Conservation (phyloP, 2,797 vertebrate species). For the Moxostoma hubbsi region DNA sequence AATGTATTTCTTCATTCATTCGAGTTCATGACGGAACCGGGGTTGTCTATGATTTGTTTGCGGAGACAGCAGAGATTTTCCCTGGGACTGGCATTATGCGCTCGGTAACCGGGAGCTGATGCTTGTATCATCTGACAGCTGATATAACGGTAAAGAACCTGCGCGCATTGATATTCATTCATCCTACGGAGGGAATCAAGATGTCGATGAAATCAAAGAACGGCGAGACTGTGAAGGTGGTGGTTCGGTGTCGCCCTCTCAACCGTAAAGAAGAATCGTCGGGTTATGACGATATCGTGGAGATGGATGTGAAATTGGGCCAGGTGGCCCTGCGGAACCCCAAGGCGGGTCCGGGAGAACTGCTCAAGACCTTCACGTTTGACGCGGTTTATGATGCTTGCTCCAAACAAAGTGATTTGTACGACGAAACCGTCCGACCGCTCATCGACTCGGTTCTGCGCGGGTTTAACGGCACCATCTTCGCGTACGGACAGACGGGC, state of each 20-base stretch:
- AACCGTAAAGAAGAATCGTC: slow-evolving; percentile 86
- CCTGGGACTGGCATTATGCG: slow-evolving; percentile 40
- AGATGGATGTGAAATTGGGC: slow-evolving; percentile 90
- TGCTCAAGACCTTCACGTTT: slow-evolving; percentile 93
- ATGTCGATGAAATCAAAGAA: slow-evolving; percentile 84
- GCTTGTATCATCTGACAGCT: slow-evolving; percentile 49
- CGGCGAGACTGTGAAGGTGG: slow-evolving; percentile 91
- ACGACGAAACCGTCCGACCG: slow-evolving; percentile 91
- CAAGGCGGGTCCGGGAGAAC: slow-evolving; percentile 82
- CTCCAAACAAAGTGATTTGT: slow-evolving; percentile 90
- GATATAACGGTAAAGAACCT: neutral
- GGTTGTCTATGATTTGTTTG: slow-evolving; percentile 22
- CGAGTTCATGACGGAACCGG: too few relatives aligned
- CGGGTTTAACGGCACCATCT: slow-evolving; percentile 94
- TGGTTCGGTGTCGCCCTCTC: slow-evolving; percentile 91
- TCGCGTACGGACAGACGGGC: slow-evolving; percentile 94
- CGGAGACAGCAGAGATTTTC: slow-evolving; percentile 37
- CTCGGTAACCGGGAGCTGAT: slow-evolving; percentile 43
- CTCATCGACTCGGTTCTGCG: slow-evolving; percentile 90
- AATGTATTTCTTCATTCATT: slow-evolving; percentile 1
- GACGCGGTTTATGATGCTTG: slow-evolving; percentile 90
- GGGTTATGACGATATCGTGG: slow-evolving; percentile 82
- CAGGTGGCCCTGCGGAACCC: slow-evolving; percentile 93
- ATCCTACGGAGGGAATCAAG: neutral
- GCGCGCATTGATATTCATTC: slow-evolving; percentile 16